These are phyloP conservation scores for Podilymbus podiceps DNA, from an alignment of 2,113 vertebrate genomes.

Conservation along the genomic window DNA sequence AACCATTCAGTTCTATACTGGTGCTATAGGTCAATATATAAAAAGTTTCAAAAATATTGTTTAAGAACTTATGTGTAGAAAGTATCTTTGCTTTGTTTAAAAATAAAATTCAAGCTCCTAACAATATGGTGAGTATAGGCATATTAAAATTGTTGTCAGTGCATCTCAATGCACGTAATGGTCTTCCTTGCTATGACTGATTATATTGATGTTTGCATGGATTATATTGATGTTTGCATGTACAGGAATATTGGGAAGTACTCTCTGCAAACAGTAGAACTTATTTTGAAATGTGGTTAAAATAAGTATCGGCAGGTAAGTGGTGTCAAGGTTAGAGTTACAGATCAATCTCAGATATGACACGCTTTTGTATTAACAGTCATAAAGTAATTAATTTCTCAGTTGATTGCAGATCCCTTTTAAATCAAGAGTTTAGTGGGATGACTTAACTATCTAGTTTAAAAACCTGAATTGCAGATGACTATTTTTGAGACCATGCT, in stretches of 20 bases:
- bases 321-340: not conserved
- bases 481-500: not conserved
- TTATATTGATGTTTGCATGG: not conserved
- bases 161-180: accelerated
- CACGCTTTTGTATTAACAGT: not conserved
- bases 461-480: not conserved
- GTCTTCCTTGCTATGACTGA: not conserved
- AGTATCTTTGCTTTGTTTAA: not conserved
- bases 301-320: not conserved
- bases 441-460: not conserved
- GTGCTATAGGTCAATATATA: not conserved
- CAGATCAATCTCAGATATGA: accelerated
- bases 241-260: not conserved
- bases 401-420: not conserved
- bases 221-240: accelerated
- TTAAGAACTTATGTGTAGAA: not conserved
- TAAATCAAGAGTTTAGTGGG: not conserved
- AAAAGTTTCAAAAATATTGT: not conserved
- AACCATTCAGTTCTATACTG: not conserved
- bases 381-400: not conserved
- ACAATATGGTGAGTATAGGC: not conserved
- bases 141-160: accelerated
- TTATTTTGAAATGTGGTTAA: not conserved
- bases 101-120: not conserved
- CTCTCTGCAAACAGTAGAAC: not conserved